Evolutionary conservation across 2,888 invertebrate species (phyloP).

Genomic region (Stenichneumon culpator): DNA sequence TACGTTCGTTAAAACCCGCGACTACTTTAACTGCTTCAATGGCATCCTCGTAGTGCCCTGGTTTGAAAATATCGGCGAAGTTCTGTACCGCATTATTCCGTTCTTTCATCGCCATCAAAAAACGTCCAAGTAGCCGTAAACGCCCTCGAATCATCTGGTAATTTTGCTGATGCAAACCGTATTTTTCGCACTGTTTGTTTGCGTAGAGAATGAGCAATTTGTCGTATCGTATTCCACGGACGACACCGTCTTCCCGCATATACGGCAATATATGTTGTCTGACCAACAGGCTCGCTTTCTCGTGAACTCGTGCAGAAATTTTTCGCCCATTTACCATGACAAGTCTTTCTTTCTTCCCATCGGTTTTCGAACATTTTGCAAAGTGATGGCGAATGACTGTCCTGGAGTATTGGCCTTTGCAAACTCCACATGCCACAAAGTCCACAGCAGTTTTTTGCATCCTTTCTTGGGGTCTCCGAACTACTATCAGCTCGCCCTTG

Average conservation of each 20-base stretch:
- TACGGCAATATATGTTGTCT: conserved; percentile 63
- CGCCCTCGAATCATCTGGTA: conserved; percentile 67
- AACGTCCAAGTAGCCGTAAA: conserved; percentile 65
- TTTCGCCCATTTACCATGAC: conserved; percentile 48
- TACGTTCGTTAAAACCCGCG: conserved; percentile 36
- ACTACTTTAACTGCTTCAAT: neutral
- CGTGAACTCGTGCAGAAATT: conserved; percentile 58
- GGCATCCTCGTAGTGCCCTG: too few species aligned
- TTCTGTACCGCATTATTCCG: conserved; percentile 3
- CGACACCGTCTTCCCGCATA: conserved; percentile 66
- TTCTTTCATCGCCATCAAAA: conserved; percentile 54
- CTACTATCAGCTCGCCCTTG: conserved; percentile 49
- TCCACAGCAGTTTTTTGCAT: conserved; percentile 55
- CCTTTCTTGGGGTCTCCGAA: conserved; percentile 43
- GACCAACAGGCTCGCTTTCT: conserved; percentile 60
- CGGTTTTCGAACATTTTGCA: conserved; percentile 34
- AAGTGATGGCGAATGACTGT: conserved; percentile 54
- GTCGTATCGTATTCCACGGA: conserved; percentile 68
- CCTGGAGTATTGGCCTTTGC: conserved; percentile 60
- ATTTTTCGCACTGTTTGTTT: conserved; percentile 69
- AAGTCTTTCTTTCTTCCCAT: conserved; percentile 4
- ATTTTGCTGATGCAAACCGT: conserved; percentile 57
- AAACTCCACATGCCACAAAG: conserved; percentile 58
- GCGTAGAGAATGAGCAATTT: conserved; percentile 63
- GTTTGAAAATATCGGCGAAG: too few species aligned